Percentiles rank a stretch among this genome's conserved stretches.
phyloP scores from a whole-genome alignment of 2,113 vertebrate genomes.

The Coreoperca whiteheadi region DNA sequence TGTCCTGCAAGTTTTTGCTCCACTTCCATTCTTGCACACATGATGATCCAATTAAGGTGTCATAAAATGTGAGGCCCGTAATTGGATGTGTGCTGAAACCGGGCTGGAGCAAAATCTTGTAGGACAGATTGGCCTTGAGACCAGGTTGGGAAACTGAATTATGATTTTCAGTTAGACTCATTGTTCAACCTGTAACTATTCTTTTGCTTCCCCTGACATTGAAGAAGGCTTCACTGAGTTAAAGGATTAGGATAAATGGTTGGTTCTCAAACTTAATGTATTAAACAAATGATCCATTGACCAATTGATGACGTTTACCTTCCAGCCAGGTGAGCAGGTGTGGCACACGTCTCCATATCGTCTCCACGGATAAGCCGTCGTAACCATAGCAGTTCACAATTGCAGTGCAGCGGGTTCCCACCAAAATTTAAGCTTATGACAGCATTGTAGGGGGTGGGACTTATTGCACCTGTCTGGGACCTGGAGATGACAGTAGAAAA shows the following conservation, averaged over 20 bases:
- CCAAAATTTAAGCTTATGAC: slow-evolving; percentile 91
- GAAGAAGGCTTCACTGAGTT: background rate
- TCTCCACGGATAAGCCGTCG: slow-evolving; percentile 88
- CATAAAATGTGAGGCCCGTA: background rate
- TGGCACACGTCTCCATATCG: slow-evolving; percentile 94
- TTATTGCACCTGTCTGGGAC: slow-evolving; percentile 88
- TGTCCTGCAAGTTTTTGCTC: slow-evolving; percentile 22
- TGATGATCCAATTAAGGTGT: slow-evolving; percentile 27
- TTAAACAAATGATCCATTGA: background rate
- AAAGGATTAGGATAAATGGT: background rate
- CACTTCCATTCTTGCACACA: slow-evolving; percentile 25
- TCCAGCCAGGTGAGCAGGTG: slow-evolving; percentile 87
- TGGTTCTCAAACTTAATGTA: background rate
- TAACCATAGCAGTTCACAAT: slow-evolving; percentile 93
- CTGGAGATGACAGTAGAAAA: slow-evolving; percentile 63
- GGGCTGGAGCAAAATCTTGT: background rate
- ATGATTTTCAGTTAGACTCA: background rate
- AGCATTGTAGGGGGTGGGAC: slow-evolving; percentile 87
- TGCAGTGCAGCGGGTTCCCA: slow-evolving; percentile 93
- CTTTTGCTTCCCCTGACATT: background rate
- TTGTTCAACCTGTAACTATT: background rate
- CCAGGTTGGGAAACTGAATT: background rate
- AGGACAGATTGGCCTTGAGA: slow-evolving; percentile 7
- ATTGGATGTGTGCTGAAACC: slow-evolving; percentile 21
- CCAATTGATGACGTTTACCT: slow-evolving; percentile 62